Percentiles rank a stretch among this genome's conserved stretches.
Evolutionary conservation across 2,113 vertebrate species (phyloP).

Genomic region (Rallus limicola): DNA sequence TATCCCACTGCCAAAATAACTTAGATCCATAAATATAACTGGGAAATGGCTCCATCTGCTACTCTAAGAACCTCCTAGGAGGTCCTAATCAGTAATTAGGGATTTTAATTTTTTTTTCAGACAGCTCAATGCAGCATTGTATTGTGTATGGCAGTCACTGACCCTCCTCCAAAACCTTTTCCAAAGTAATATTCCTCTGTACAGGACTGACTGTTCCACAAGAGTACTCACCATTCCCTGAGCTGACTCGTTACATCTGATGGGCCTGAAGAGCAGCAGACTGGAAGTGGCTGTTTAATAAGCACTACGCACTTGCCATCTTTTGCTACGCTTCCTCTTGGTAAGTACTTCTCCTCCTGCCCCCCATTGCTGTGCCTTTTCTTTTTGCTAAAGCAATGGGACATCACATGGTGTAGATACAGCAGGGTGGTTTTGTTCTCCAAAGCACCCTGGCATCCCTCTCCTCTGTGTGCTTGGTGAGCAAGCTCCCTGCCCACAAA

Average conservation of each 20-base stretch:
- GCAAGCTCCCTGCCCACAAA: rapidly evolving
- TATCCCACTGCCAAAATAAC: background rate
- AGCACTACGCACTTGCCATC: background rate
- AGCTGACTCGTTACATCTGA: background rate
- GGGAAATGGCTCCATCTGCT: background rate
- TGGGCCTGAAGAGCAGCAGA: background rate
- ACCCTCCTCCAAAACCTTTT: background rate
- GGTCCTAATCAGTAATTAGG: background rate
- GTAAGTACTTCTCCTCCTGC: background rate
- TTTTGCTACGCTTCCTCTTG: background rate
- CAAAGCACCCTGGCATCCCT: background rate
- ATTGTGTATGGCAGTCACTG: background rate
- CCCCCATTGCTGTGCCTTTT: background rate
- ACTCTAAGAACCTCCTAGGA: background rate
- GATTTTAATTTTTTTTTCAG: background rate
- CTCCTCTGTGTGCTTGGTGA: rapidly evolving
- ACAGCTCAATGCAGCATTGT: background rate
- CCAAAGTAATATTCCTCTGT: background rate
- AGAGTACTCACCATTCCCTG: background rate
- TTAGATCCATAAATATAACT: background rate
- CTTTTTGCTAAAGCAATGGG: rapidly evolving
- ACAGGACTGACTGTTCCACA: background rate
- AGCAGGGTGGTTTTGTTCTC: background rate
- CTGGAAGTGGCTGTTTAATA: background rate
- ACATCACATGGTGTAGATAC: rapidly evolving